These are phyloP conservation scores for Drosophila murphyi DNA, from an alignment of 1,140 invertebrate genomes.

Conservation along the genomic window DNA sequence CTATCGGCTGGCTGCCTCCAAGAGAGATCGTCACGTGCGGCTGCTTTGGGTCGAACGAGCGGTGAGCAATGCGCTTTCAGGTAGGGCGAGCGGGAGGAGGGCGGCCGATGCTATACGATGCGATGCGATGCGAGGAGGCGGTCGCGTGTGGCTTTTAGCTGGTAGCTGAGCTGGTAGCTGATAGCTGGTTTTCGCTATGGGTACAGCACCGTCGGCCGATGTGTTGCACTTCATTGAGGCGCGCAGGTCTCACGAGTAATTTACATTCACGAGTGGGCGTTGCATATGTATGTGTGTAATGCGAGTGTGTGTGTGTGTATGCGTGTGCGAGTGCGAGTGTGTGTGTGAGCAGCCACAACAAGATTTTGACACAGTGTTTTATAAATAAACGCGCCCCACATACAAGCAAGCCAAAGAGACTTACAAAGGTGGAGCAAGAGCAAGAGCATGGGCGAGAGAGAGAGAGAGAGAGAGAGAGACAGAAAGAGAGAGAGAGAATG, in stretches of 20 bases:
- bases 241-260: slow-evolving; percentile 47
- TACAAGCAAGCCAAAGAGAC: slow-evolving; percentile 26
- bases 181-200: slow-evolving; percentile 12
- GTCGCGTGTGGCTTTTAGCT: slow-evolving; percentile 9
- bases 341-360: slow-evolving; percentile 57
- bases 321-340: slow-evolving; percentile 25
- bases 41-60: slow-evolving; percentile 19
- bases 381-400: slow-evolving; percentile 82
- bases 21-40: slow-evolving; percentile 43
- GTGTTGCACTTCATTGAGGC: slow-evolving; percentile 60
- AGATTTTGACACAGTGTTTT: slow-evolving; percentile 82
- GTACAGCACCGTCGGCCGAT: slow-evolving; percentile 69
- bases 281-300: slow-evolving; percentile 34
- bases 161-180: neutral
- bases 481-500: neutral
- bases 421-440: slow-evolving; percentile 6
- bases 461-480: slow-evolving; percentile 10
- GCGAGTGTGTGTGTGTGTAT: slow-evolving; percentile 11
- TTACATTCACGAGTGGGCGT: slow-evolving; percentile 63
- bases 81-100: neutral
- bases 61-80: slow-evolving; percentile 4
- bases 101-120: neutral
- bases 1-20: neutral
- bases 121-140: neutral
- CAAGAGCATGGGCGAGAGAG: neutral